Conservation (phyloP, 2,113 vertebrate species). For the Sinocyclocheilus grahami region DNA sequence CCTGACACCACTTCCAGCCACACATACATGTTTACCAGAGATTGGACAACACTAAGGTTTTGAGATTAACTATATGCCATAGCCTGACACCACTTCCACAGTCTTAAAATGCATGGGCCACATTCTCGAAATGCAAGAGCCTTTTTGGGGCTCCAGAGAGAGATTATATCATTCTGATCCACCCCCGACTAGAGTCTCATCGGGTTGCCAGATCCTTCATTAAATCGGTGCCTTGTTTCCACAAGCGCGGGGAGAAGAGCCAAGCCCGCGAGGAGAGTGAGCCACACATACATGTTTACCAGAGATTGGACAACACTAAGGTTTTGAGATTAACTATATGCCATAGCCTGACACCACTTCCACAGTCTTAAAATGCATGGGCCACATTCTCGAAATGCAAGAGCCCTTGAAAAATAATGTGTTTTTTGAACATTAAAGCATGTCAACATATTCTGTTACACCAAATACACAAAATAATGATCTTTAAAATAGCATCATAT, state of each 20-base stretch:
- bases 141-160: background rate
- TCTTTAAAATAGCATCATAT: too few species aligned
- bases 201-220: constrained; percentile 48
- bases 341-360: constrained; percentile 5
- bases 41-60: background rate
- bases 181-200: background rate
- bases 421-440: too few species aligned
- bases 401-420: background rate
- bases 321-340: background rate
- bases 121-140: constrained; percentile 4
- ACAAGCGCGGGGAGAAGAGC: constrained; percentile 58
- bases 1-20: too few species aligned
- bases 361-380: constrained; percentile 8
- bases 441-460: too few species aligned
- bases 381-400: background rate
- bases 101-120: constrained; percentile 6
- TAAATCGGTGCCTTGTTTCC: background rate
- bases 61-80: background rate
- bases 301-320: background rate
- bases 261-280: constrained; percentile 62
- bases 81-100: background rate
- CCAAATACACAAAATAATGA: too few species aligned
- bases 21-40: too few species aligned
- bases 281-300: constrained; percentile 64
- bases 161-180: constrained; percentile 7